Evolutionary conservation across 2,797 vertebrate species (phyloP).

Genomic region (Anabacerthia variegaticeps): DNA sequence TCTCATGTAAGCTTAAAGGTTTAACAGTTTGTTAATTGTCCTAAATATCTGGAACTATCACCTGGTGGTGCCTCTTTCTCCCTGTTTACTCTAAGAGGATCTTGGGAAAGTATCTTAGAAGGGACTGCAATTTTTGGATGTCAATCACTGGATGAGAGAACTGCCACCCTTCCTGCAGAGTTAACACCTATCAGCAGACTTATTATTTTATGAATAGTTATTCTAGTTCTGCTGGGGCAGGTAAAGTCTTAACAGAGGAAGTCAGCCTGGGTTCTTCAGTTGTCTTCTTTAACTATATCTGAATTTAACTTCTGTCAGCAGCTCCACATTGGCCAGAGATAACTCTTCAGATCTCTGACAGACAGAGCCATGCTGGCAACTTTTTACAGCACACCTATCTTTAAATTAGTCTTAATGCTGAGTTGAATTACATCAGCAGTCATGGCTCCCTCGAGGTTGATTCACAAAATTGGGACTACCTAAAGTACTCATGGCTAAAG

Average conservation of each 20-base stretch:
- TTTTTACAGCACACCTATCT: not conserved
- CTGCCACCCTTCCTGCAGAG: not conserved
- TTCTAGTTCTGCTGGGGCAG: not conserved
- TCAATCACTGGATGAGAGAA: not conserved
- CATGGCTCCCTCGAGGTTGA: not conserved
- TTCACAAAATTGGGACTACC: not conserved
- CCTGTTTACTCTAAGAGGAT: not conserved
- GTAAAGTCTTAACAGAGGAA: not conserved
- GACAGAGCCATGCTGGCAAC: not conserved
- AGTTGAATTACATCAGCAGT: not conserved
- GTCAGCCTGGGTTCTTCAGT: not conserved
- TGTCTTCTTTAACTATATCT: not conserved
- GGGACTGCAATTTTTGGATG: not conserved
- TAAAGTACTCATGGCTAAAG: not conserved
- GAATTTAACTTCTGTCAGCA: conserved; percentile 1
- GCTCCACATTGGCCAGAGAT: not conserved
- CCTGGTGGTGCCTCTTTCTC: not conserved
- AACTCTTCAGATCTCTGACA: not conserved
- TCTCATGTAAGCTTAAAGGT: not conserved
- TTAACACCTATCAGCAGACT: not conserved
- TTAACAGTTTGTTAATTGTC: not conserved
- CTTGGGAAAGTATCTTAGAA: not conserved
- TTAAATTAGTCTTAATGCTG: not conserved
- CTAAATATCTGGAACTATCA: not conserved
- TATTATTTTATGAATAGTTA: not conserved